Percentiles rank a stretch among this genome's conserved stretches.
phyloP scores from a whole-genome alignment of 1,140 invertebrate genomes.

The Drosophila gunungcola region DNA sequence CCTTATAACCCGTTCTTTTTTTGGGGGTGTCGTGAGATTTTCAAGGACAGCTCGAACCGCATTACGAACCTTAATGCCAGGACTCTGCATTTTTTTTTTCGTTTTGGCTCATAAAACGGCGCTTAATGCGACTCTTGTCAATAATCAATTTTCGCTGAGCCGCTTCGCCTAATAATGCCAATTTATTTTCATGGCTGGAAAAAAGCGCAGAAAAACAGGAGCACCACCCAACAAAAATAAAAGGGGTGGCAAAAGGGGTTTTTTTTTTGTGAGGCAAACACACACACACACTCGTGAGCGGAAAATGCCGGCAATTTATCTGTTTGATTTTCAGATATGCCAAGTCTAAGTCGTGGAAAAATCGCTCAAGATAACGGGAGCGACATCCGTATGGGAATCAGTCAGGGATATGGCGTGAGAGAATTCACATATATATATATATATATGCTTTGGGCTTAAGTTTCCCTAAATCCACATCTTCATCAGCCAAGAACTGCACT shows the following conservation, averaged over 20 bases:
- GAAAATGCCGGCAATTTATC: constrained; percentile 74
- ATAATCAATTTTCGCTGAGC: constrained; percentile 79
- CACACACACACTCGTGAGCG: constrained; percentile 42
- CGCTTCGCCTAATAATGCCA: constrained; percentile 72
- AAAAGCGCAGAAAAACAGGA: constrained; percentile 9
- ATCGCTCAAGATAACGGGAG: constrained; percentile 27
- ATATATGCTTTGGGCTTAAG: background rate
- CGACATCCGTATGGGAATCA: constrained; percentile 33
- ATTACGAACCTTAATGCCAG: constrained; percentile 61
- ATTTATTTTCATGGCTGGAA: constrained; percentile 63
- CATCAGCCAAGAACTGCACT: background rate
- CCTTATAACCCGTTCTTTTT: background rate
- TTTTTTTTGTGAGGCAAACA: constrained; percentile 3
- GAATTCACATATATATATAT: constrained; percentile 6
- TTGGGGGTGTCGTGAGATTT: constrained; percentile 39
- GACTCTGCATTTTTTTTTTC: constrained; percentile 4
- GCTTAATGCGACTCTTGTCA: constrained; percentile 71
- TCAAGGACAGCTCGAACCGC: constrained; percentile 68
- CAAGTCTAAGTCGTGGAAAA: constrained; percentile 33
- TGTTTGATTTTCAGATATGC: constrained; percentile 70
- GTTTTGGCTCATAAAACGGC: constrained; percentile 68
- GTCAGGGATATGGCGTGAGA: constrained; percentile 15
- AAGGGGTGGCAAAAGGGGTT: constrained; percentile 10
- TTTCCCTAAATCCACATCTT: background rate
- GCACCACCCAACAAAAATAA: constrained; percentile 15